A percentile compares a stretch with the other conserved stretches of the same genome.
Conservation (phyloP, 2,113 vertebrate genomes). For the Melanocharis versteri region DNA sequence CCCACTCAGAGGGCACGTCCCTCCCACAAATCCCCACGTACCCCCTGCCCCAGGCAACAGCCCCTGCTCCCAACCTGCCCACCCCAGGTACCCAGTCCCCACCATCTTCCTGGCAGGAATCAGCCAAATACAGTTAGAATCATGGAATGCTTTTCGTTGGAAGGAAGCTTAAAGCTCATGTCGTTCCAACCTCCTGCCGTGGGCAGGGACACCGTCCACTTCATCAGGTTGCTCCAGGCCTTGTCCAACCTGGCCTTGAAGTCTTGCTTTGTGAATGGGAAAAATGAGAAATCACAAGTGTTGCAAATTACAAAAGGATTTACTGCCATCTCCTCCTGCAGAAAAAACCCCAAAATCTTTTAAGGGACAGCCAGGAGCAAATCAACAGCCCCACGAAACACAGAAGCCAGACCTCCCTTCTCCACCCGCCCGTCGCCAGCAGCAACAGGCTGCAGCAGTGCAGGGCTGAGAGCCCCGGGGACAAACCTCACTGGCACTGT, state of each 20-base stretch:
- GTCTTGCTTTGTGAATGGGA: not conserved
- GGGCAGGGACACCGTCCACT: not conserved
- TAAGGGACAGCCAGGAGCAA: not conserved
- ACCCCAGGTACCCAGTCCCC: not conserved
- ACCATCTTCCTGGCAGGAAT: not conserved
- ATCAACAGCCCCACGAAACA: not conserved
- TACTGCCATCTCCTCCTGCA: not conserved
- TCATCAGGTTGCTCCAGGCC: not conserved
- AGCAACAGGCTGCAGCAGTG: not conserved
- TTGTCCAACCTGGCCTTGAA: not conserved
- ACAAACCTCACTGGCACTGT: not conserved
- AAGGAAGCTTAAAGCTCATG: not conserved
- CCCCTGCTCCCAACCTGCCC: not conserved
- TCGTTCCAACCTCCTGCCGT: not conserved
- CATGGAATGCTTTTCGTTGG: not conserved
- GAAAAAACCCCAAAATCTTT: no score
- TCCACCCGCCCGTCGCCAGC: rapidly evolving
- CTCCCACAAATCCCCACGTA: rapidly evolving
- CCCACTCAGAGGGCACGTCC: rapidly evolving
- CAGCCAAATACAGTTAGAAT: not conserved
- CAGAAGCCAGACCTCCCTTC: not conserved
- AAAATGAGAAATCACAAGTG: not conserved
- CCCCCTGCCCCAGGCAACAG: not conserved
- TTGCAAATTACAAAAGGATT: not conserved
- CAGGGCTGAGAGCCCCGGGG: rapidly evolving